Conservation (phyloP, 2,113 vertebrate genomes). For the Pelecanus crispus region DNA sequence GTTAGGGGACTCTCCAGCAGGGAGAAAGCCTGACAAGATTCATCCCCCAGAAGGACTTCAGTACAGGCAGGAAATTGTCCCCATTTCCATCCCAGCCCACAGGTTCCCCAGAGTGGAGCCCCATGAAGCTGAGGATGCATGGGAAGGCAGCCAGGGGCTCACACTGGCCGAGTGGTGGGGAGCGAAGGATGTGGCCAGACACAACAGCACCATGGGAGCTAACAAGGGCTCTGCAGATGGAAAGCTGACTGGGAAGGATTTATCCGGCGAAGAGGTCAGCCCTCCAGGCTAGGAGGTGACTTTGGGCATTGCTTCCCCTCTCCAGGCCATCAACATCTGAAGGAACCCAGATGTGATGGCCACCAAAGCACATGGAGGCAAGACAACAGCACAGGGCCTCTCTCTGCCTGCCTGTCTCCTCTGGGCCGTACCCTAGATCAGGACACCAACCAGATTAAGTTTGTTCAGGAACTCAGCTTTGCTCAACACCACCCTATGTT, state of each 20-base stretch:
- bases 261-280: background rate
- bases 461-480: background rate
- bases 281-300: background rate
- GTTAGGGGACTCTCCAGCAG: background rate
- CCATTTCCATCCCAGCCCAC: background rate
- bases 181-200: background rate
- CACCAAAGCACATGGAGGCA: background rate
- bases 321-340: background rate
- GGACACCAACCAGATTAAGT: background rate
- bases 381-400: background rate
- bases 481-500: background rate
- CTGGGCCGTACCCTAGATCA: rapidly evolving
- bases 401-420: background rate
- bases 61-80: background rate
- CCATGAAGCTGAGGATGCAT: rapidly evolving
- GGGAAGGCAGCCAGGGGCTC: background rate
- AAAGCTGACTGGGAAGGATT: background rate
- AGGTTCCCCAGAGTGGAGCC: background rate
- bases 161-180: background rate
- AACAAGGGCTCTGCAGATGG: background rate
- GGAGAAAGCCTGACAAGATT: background rate
- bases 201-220: background rate
- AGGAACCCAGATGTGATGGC: background rate
- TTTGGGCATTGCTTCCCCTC: background rate
- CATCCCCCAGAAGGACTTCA: background rate